Evolutionary conservation across 1,140 invertebrate species (phyloP), one percentile per base, ranked within the genome.

Genomic region (Philotrypesis tridentata): DNA sequence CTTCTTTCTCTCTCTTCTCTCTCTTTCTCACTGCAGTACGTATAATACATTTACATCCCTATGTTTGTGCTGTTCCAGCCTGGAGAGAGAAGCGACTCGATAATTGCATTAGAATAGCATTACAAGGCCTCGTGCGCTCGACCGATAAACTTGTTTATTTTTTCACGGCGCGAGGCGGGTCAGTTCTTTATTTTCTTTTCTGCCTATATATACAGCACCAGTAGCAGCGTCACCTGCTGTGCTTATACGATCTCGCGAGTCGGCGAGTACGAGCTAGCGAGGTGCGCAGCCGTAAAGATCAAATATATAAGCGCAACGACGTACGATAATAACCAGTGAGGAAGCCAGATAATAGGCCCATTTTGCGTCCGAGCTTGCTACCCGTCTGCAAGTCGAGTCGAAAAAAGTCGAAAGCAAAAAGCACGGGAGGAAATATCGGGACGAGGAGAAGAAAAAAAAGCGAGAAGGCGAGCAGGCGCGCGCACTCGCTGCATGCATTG

Each of bases 221-320:
- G n/a, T n/a, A n/a, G n/a, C 17, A 21, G 17, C 48, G 21, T 55
- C 48, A 55, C 48, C 7, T 55, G 48, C 48, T n/a, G 48, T 17
- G 2, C 2, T 14, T 1, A 14, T 17, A 55, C 48, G 21, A 55
- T 55, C n/a, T 55, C 48, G 17, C 1, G 9, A 37, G 9, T 37
- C n/a, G n/a, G 48, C 21, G 6, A n/a, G 48, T 43, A 9, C 4
- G 40, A 43, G 40, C 3, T 65, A n/a, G 21, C n/a, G 1, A 67
- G 65, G 5, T 14, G 31, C 43, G 33, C 37, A 61, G 29, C 67
- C 25, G 9, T 79, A 79, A 79, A 70, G 48, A 70, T 71, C 31
- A 71, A 60, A 60, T 61, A 25, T 23, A 40, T 71, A 60, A n/a
- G 23, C 33, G 11, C 8, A 68, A 68, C 14, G n/a, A 78, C 76